phyloP scores from a whole-genome alignment of 2,797 vertebrate genomes.

The Chaetodon trifasciatus region DNA sequence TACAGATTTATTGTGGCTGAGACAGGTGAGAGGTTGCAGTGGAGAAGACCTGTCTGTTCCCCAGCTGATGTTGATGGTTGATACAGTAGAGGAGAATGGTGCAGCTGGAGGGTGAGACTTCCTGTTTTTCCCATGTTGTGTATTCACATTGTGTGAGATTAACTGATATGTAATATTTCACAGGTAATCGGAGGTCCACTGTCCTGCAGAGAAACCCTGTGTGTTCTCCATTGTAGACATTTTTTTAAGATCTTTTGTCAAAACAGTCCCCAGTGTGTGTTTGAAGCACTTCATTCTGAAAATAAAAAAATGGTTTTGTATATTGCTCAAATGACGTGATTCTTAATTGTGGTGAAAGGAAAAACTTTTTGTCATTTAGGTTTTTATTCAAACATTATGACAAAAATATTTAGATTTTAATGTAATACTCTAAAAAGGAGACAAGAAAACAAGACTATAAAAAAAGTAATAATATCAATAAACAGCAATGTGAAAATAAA shows the following conservation, averaged over 20 bases:
- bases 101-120: conserved; percentile 50
- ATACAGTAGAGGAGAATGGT: conserved; percentile 49
- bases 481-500: not conserved
- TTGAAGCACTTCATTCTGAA: conserved; percentile 83
- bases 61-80: conserved; percentile 60
- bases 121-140: conserved; percentile 55
- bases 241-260: conserved; percentile 72
- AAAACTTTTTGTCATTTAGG: conserved; percentile 30
- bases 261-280: conserved; percentile 71
- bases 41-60: conserved; percentile 47
- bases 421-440: too few species aligned
- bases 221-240: conserved; percentile 61
- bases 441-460: not conserved
- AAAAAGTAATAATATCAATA: not conserved
- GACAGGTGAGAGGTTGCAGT: conserved; percentile 33
- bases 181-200: conserved; percentile 56
- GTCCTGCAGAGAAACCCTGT: conserved; percentile 47
- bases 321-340: conserved; percentile 59
- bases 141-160: conserved; percentile 63
- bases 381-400: conserved; percentile 15
- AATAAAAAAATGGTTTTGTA: conserved; percentile 85
- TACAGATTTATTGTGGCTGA: conserved; percentile 58
- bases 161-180: conserved; percentile 60
- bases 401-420: too few species aligned
- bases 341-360: conserved; percentile 45